Evolutionary conservation across 2,797 vertebrate species (phyloP).

Genomic region (Rhinoraja longicauda): DNA sequence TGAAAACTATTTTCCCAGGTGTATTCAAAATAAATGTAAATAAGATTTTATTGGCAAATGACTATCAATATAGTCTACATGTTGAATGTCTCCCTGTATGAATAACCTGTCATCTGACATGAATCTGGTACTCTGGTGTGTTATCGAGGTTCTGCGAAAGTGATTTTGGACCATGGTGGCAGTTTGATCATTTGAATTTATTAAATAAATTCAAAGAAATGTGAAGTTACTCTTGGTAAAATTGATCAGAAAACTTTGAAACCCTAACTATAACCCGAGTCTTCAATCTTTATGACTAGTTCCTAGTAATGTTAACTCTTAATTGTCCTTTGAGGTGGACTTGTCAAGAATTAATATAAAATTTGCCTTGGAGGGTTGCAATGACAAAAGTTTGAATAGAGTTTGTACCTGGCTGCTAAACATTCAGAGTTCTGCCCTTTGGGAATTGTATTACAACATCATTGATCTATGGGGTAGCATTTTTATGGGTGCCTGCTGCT

Average conservation of each 20-base stretch:
- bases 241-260: neutral
- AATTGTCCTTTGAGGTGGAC: neutral
- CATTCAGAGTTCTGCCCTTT: neutral
- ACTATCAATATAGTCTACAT: neutral
- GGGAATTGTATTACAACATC: too few relatives aligned
- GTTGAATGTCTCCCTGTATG: neutral
- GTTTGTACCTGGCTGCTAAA: neutral
- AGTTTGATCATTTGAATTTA: neutral
- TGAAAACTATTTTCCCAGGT: neutral
- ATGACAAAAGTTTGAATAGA: neutral
- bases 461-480: too few relatives aligned
- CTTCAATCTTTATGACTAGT: neutral
- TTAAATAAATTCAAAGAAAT: neutral
- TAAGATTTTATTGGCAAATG: neutral
- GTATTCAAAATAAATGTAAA: neutral
- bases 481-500: too few relatives aligned
- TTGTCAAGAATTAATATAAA: neutral
- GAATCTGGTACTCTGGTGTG: neutral
- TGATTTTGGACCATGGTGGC: neutral
- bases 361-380: neutral
- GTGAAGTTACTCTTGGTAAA: neutral
- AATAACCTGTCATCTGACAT: neutral
- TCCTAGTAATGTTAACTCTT: neutral
- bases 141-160: neutral
- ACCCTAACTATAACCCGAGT: neutral